Percentiles rank a stretch among this genome's conserved stretches.
These are phyloP conservation scores for Callyntrura sp. DNA, from an alignment of 2,888 invertebrate genomes.

Conservation along the genomic window DNA sequence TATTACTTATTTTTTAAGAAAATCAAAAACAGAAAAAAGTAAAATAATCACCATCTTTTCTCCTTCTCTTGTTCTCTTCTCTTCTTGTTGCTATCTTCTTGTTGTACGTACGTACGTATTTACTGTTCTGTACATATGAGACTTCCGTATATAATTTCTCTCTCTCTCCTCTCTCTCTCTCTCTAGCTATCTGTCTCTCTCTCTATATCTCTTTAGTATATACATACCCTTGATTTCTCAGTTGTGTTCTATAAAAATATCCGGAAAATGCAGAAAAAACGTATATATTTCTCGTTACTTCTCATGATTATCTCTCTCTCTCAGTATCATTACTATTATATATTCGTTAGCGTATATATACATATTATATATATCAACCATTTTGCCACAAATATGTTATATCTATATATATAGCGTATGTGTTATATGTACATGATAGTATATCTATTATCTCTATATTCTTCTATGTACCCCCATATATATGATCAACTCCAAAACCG, in stretches of 20 bases:
- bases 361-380: conserved; percentile 21
- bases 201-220: not conserved
- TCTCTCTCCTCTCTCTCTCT: not conserved
- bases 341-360: not conserved
- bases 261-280: not conserved
- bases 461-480: not conserved
- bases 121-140: not conserved
- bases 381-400: not conserved
- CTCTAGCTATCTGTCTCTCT: too few species aligned
- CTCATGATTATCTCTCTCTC: conserved; percentile 20
- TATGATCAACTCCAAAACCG: too few species aligned
- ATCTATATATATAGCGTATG: not conserved
- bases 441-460: not conserved
- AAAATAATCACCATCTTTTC: conserved; percentile 27
- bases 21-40: not conserved
- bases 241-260: conserved; percentile 56
- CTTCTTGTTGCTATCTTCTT: not conserved
- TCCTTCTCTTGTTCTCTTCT: conserved; percentile 2
- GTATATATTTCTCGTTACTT: not conserved
- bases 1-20: not conserved
- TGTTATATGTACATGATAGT: not conserved
- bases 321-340: not conserved
- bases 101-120: not conserved
- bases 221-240: conserved; percentile 74
- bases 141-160: conserved; percentile 21